Percentiles rank a stretch among this genome's conserved stretches.
Conservation (phyloP, 2,797 vertebrate genomes). For the Liasis olivaceus region DNA sequence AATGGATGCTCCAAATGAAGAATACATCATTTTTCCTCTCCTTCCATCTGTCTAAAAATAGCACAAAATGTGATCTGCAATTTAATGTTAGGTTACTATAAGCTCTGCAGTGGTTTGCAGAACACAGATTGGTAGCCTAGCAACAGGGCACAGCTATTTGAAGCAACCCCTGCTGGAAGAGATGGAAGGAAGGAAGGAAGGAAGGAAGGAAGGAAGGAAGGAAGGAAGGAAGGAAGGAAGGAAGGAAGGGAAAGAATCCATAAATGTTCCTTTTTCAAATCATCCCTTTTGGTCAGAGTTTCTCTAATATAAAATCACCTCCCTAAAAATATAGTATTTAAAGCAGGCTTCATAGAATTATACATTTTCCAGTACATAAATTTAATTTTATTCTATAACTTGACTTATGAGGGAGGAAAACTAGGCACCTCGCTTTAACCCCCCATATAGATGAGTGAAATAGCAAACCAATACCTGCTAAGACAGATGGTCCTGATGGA, state of each 20-base stretch:
- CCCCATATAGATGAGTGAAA: background rate
- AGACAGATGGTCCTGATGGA: background rate
- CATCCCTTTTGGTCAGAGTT: background rate
- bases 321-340: background rate
- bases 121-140: conserved; percentile 73
- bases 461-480: background rate
- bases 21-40: background rate
- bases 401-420: background rate
- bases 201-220: background rate
- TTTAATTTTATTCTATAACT: background rate
- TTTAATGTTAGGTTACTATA: conserved; percentile 60
- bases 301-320: background rate
- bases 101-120: conserved; percentile 54
- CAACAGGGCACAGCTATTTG: conserved; percentile 69
- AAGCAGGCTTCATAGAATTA: background rate
- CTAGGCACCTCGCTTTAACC: background rate
- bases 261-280: background rate
- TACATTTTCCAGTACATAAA: background rate
- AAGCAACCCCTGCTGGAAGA: conserved; percentile 56
- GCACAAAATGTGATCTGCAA: conserved; percentile 56
- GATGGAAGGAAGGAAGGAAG: conserved; percentile 36
- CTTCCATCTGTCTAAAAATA: conserved; percentile 62
- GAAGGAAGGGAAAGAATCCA: conserved; percentile 8
- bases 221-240: conserved; percentile 45
- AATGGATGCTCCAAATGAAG: conserved; percentile 13